Evolutionary conservation across 2,888 invertebrate genomes (phyloP).

Genomic region (Yponomeuta cagnagella): DNA sequence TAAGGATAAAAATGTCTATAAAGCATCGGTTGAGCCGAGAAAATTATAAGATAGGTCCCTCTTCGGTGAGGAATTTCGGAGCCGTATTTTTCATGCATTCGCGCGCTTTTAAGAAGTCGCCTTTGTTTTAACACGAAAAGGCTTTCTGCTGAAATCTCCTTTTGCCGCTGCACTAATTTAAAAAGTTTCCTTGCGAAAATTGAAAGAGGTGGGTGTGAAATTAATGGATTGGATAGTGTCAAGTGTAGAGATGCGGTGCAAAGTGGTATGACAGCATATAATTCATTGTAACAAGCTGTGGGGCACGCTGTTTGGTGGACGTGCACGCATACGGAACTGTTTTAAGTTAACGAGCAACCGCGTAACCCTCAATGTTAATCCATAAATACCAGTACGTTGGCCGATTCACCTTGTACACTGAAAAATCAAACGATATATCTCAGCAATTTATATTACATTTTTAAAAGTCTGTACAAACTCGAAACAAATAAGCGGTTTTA

Average conservation of each 20-base stretch:
- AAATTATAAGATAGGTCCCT: constrained; percentile 42
- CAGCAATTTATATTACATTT: constrained; percentile 40
- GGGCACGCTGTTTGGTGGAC: constrained; percentile 11
- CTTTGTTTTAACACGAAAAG: constrained; percentile 8
- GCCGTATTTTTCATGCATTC: background rate
- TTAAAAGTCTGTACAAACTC: constrained; percentile 24
- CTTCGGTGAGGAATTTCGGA: constrained; percentile 18
- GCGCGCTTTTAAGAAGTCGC: background rate
- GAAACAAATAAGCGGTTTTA: constrained; percentile 30
- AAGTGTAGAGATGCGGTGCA: background rate
- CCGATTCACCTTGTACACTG: constrained; percentile 50
- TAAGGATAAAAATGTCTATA: constrained; percentile 37
- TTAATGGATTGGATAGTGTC: background rate
- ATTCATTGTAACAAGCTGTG: constrained; percentile 17
- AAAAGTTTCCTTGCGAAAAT: background rate
- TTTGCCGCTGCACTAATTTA: background rate
- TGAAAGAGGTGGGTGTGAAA: background rate
- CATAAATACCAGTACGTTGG: constrained; percentile 48
- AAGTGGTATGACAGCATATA: constrained; percentile 13
- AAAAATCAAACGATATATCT: constrained; percentile 54
- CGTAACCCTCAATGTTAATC: constrained; percentile 35
- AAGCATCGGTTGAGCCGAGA: constrained; percentile 36
- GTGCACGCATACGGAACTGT: constrained; percentile 15
- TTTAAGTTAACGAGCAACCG: constrained; percentile 39
- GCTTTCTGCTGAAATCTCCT: constrained; percentile 6